Evolutionary conservation across 2,113 vertebrate genomes (phyloP).

Genomic region (Phalacrocorax aristotelis): DNA sequence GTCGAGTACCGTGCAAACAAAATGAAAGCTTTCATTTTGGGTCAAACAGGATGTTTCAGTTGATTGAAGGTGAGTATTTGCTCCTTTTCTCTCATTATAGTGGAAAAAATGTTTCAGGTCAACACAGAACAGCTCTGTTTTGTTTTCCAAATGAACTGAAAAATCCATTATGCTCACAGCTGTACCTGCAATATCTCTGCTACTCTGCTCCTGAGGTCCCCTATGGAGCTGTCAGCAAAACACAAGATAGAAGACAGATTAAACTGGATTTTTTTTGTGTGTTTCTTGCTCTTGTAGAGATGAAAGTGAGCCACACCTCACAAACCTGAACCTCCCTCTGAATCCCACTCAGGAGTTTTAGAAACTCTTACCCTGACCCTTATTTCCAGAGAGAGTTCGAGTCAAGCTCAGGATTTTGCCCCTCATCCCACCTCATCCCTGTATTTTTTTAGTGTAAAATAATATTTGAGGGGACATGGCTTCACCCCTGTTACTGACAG

Average conservation of each 20-base stretch:
- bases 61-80: slow-evolving; percentile 5
- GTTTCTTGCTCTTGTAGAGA: background rate
- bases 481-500: background rate
- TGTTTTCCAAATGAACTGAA: slow-evolving; percentile 57
- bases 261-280: background rate
- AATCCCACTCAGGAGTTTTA: background rate
- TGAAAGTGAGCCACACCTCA: background rate
- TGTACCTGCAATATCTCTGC: slow-evolving; percentile 15
- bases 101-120: slow-evolving; percentile 35
- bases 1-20: background rate
- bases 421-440: background rate
- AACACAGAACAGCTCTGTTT: slow-evolving; percentile 15
- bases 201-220: background rate
- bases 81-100: slow-evolving; percentile 15
- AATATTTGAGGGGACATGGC: background rate
- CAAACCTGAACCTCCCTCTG: background rate
- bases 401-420: background rate
- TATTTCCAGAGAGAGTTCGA: background rate
- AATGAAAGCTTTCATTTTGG: background rate
- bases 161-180: slow-evolving; percentile 52
- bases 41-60: background rate
- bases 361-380: background rate
- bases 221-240: slow-evolving; percentile 28
- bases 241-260: background rate
- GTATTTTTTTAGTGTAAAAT: background rate